phyloP scores from a whole-genome alignment of 2,888 invertebrate genomes.

The Noctua janthe region DNA sequence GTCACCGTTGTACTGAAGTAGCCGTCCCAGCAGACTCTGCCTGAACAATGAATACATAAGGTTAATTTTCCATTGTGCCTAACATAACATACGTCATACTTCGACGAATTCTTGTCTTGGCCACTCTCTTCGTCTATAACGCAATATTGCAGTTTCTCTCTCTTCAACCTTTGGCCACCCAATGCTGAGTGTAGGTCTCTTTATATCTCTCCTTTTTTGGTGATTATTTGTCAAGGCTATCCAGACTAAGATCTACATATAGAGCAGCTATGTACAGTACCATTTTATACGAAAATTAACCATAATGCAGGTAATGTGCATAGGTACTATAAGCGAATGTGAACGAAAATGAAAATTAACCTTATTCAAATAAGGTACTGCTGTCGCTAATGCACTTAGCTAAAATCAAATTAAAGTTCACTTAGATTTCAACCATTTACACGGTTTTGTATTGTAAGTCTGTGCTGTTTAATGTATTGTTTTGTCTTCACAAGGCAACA shows the following conservation, averaged over 20 bases:
- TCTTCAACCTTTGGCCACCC: background rate
- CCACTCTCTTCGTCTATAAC: background rate
- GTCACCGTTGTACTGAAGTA: conserved; percentile 96
- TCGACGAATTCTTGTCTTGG: background rate
- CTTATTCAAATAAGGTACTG: background rate
- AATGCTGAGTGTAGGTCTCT: too few relatives aligned
- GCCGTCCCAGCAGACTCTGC: conserved; percentile 95
- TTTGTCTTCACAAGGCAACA: background rate
- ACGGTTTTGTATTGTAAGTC: background rate
- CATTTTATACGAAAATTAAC: background rate
- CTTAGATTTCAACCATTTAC: background rate
- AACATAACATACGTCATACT: background rate
- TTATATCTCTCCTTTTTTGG: too few relatives aligned
- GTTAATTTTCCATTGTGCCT: background rate
- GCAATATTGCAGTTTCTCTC: background rate
- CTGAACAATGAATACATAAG: conserved; percentile 64
- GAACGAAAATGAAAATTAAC: background rate
- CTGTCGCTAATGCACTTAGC: background rate
- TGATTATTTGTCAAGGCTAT: background rate
- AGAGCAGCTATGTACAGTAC: background rate
- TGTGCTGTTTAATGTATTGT: background rate
- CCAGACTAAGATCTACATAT: too few relatives aligned
- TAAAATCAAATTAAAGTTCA: background rate
- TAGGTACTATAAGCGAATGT: background rate
- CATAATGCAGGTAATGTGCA: background rate